Base-by-base conservation (phyloP, 1,140 invertebrate genomes). In the Microplitis demolitor region DNA sequence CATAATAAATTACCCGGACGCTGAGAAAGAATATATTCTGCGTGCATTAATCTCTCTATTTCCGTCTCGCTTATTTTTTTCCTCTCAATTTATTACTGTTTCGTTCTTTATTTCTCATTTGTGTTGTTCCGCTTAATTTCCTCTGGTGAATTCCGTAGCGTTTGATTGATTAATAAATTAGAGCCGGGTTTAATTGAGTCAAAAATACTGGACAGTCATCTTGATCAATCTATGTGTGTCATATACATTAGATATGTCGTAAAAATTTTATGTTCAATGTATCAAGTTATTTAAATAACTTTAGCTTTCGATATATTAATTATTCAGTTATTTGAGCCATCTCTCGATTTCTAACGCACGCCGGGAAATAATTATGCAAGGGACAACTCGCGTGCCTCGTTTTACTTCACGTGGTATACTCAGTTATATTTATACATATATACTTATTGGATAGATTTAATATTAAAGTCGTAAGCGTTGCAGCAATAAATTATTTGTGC, bases 321-420 rank as follows among this genome's bases (percentile, higher is more conserved):
- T 72, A 66, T 72, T 54, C 51, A 51, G 31, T 60, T 69, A 60
- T 69, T 69, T 50, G 53, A 69, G 63, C 34, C 45, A 51, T 66
- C 63, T 63, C 35, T 33, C 66, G 66, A 67, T 67, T 67, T 67
- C 66, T 67, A 67, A 54, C 50, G 50, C 24, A 50, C 67, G 13
- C 51, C 4, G 24, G 16, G 54, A n/a, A 71, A 62, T 11, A 54
- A 54, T 72, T 72, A 72, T 72, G 70, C 70, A 72, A 72, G 70
- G 51, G 50, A 31, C 9, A 39, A 62, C 60, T 62, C 11, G 60
- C 60, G 60, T 62, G 60, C 31, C 56, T 58, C 16, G 56, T 31
- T 11, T 58, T 16, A 58, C 8, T 58, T 14, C 14, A 34, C 16
- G 8, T 1, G 24, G 9, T 24, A 31, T 37, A 35, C 11, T n/a